Base-by-base conservation (phyloP, 1,140 invertebrate species). In the Phthorimaea operculella region DNA sequence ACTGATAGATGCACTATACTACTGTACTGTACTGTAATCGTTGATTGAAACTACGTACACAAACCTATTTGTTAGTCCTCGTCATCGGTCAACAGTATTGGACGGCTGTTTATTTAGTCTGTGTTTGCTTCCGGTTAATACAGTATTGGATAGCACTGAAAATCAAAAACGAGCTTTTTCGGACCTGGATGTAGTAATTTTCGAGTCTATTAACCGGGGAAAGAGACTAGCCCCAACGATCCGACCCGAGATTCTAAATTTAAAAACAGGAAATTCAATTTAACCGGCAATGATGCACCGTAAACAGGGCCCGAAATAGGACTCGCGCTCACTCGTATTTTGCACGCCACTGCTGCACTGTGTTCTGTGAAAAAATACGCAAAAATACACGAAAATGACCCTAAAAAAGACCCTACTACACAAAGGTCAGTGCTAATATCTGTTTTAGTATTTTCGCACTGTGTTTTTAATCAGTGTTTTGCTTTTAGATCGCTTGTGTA, bases 241-340 rank as follows among this genome's bases (percentile, higher is more conserved):
- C 36, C 36, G 36, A 39, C 64, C 53, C 62, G 69, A 68, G 70
- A 61, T 65, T 74, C 79, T 83, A 77, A 78, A 79, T 83, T 79
- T 80, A 78, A 77, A 81, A 80, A 79, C 77, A 80, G 81, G 79
- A 82, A 72, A 79, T 84, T 81, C 70, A 79, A 84, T 82, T 82
- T 72, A 78, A 75, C 63, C 53, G 64, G 62, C 67, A 79, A 72
- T 74, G 80, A 80, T 79, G 73, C 69, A 72, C 72, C 61, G 70
- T 83, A 77, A 81, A 75, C 67, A 78, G 74, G 75, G 74, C 77
- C 73, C 72, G 70, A 82, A 83, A 80, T 82, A 83, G 76, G 69
- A 76, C 72, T 55, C 52, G 69, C 68, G 69, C 68, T 72, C 76
- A 78, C 64, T 78, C 75, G 74, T 79, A 76, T 75, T 73, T 75